A percentile compares a stretch with the other conserved stretches of the same genome.
Conservation (phyloP, 2,113 vertebrate genomes). For the Dicerorhinus sumatrensis region DNA sequence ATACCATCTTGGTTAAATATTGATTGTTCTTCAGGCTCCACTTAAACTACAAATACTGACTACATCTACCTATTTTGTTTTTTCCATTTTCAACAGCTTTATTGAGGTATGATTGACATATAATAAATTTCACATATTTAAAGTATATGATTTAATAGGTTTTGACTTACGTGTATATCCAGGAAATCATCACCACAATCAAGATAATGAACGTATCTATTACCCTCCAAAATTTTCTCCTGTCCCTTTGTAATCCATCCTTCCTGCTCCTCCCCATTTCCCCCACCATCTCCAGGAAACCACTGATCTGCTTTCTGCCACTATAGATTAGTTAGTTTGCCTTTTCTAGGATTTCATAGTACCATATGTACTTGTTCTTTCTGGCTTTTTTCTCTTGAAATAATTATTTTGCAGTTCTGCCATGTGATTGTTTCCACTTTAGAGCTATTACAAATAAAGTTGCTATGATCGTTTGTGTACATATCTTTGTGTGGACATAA, state of each 20-base stretch:
- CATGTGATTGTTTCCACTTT: background rate
- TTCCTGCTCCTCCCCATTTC: background rate
- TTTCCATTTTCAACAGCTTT: constrained; percentile 42
- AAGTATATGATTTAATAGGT: background rate
- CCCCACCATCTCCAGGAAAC: background rate
- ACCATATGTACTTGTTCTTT: background rate
- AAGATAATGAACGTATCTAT: background rate
- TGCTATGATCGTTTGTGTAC: background rate
- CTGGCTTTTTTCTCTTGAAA: background rate
- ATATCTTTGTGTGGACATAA: background rate
- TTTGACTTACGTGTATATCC: background rate
- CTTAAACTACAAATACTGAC: constrained; percentile 39
- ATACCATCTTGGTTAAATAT: constrained; percentile 35
- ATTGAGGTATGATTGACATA: background rate
- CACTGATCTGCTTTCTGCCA: background rate
- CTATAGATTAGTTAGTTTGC: background rate
- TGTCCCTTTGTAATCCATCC: background rate
- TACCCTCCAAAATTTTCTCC: background rate
- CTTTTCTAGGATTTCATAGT: background rate
- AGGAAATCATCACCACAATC: background rate
- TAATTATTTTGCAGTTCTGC: background rate
- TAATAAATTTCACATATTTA: background rate
- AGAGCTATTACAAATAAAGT: background rate
- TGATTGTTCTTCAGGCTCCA: background rate
- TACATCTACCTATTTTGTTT: background rate